Percentiles rank a stretch among this genome's conserved stretches.
Conservation (phyloP, 92 coral and sea anemone species). For the Diadumene lineata region DNA sequence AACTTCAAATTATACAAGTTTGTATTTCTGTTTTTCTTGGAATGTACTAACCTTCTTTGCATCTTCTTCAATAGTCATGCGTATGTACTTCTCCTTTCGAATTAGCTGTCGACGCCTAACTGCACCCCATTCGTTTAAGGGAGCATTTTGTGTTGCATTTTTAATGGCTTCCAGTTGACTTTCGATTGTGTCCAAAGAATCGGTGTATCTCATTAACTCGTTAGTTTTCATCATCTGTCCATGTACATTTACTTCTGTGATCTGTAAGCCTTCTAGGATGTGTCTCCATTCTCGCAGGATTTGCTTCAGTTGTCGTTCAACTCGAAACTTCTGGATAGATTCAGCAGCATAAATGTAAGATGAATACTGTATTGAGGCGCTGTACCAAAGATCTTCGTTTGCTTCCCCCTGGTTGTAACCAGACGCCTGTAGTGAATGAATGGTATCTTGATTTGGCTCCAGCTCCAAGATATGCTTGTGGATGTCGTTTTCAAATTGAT, state of each 20-base stretch:
- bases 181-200: slow-evolving; percentile 54
- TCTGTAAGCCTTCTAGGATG: slow-evolving; percentile 13
- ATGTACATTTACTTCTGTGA: slow-evolving; percentile 23
- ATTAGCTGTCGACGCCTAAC: slow-evolving; percentile 31
- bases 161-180: slow-evolving; percentile 35
- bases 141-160: slow-evolving; percentile 14
- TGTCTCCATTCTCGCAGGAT: slow-evolving; percentile 52
- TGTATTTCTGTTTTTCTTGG: too few species aligned
- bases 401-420: slow-evolving; percentile 45
- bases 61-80: slow-evolving; percentile 29
- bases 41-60: slow-evolving; percentile 6
- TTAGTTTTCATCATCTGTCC: slow-evolving; percentile 21
- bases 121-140: neutral
- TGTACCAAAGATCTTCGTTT: slow-evolving; percentile 51
- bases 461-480: slow-evolving; percentile 33
- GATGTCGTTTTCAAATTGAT: slow-evolving; percentile 5
- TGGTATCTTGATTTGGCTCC: slow-evolving; percentile 48
- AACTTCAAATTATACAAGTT: too few species aligned
- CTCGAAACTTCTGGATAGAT: slow-evolving; percentile 1
- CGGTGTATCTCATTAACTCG: slow-evolving; percentile 43
- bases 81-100: slow-evolving; percentile 34
- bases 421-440: slow-evolving; percentile 52
- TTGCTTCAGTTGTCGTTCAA: slow-evolving; percentile 26
- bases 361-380: slow-evolving; percentile 41
- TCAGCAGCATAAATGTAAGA: slow-evolving; percentile 32